Percentiles rank a stretch among this genome's conserved stretches.
Conservation (phyloP, 2,797 vertebrate species). For the Anolis apletophallus region DNA sequence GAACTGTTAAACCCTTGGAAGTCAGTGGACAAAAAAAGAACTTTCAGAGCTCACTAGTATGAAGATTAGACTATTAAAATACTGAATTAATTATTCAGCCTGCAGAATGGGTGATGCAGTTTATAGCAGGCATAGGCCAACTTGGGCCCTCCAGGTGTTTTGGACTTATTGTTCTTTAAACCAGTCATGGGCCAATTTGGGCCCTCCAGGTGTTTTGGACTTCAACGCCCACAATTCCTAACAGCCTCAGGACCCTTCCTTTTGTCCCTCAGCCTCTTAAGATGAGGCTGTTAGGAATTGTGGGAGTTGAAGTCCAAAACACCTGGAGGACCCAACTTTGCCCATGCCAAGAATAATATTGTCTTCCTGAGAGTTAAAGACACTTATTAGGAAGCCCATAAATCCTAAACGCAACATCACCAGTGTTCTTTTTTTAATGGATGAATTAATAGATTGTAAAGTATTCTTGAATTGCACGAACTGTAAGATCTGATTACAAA, state of each 20-base stretch:
- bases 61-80: constrained; percentile 4
- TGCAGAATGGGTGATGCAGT: constrained; percentile 14
- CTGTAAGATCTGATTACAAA: background rate
- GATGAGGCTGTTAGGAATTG: too few species aligned
- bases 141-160: too few species aligned
- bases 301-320: too few species aligned
- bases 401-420: background rate
- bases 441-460: background rate
- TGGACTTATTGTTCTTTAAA: too few species aligned
- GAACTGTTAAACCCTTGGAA: background rate
- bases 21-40: background rate
- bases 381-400: background rate
- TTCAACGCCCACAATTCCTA: too few species aligned
- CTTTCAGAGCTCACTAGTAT: background rate
- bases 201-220: too few species aligned
- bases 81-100: constrained; percentile 24
- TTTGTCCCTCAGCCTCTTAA: too few species aligned
- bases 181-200: too few species aligned
- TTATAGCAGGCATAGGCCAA: too few species aligned
- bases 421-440: background rate
- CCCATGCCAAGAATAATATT: background rate
- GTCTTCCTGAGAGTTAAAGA: background rate
- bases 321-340: too few species aligned
- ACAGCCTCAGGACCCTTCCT: too few species aligned
- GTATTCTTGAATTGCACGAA: background rate